Evolutionary conservation across 2,113 vertebrate genomes (phyloP).

Genomic region (Bombycilla garrulus): DNA sequence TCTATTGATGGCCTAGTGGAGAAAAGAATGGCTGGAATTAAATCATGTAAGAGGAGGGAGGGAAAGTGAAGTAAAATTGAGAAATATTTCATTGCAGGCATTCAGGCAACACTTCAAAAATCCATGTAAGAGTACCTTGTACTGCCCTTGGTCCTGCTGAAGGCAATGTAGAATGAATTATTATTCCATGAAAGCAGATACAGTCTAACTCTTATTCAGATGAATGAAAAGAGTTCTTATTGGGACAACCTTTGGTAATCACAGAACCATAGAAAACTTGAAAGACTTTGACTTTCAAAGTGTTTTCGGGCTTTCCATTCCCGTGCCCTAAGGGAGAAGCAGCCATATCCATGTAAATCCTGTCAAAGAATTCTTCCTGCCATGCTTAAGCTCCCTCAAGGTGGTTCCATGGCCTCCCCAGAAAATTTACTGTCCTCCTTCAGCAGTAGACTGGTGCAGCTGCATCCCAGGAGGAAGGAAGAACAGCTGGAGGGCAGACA

Average conservation of each 20-base stretch:
- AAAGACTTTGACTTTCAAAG: neutral
- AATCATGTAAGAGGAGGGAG: fast-evolving
- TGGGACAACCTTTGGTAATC: neutral
- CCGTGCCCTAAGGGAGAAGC: neutral
- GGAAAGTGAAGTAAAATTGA: neutral
- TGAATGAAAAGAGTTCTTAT: neutral
- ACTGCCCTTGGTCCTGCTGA: neutral
- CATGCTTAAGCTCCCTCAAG: neutral
- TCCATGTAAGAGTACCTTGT: neutral
- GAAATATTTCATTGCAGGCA: neutral
- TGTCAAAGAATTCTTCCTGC: neutral
- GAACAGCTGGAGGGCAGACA: neutral
- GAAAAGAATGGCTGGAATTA: neutral
- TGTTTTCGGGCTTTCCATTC: neutral
- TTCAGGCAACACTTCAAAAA: neutral
- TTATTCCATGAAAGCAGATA: neutral
- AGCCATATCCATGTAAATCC: neutral
- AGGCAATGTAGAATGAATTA: neutral
- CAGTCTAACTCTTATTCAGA: neutral
- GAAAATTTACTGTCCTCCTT: neutral
- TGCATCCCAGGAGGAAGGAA: neutral
- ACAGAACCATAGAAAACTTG: neutral
- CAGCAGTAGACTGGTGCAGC: neutral
- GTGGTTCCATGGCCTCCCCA: neutral
- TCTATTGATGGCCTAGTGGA: neutral